Evolutionary conservation across 2,888 invertebrate genomes (phyloP).

Genomic region (Agrotis exclamationis): DNA sequence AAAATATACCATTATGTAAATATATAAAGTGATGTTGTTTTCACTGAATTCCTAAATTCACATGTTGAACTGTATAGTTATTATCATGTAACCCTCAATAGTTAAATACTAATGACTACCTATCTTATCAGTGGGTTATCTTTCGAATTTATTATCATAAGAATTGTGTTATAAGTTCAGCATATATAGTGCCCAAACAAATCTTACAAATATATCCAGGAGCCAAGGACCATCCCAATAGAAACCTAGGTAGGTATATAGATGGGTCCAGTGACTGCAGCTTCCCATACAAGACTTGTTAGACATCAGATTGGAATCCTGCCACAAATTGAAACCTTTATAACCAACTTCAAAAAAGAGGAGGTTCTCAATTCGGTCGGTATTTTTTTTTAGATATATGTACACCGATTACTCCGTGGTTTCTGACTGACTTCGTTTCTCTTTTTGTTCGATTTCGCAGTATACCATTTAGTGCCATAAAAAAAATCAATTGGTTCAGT

Average conservation of each 20-base stretch:
- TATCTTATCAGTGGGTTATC: conserved; percentile 43
- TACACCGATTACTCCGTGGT: no score
- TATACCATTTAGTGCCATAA: no score
- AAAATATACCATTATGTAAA: conserved; percentile 53
- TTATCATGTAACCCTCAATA: conserved; percentile 4
- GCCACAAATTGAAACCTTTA: no score
- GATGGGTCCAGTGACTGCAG: not conserved
- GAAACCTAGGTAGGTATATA: not conserved
- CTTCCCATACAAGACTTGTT: not conserved
- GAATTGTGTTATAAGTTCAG: not conserved
- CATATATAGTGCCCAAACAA: not conserved
- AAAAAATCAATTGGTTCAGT: no score
- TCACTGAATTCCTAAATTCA: conserved; percentile 4
- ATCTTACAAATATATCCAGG: not conserved
- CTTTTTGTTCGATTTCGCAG: no score
- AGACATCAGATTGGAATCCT: no score
- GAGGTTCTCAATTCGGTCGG: no score
- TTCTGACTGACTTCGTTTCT: no score
- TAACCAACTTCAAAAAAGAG: no score
- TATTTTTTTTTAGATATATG: no score
- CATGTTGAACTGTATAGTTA: not conserved
- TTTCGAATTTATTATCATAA: conserved; percentile 14
- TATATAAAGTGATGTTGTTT: conserved; percentile 21
- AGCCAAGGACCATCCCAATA: not conserved
- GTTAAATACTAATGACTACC: conserved; percentile 12